These are phyloP conservation scores for Dromius quadrimaculatus DNA, from an alignment of 2,888 invertebrate species.

Conservation along the genomic window DNA sequence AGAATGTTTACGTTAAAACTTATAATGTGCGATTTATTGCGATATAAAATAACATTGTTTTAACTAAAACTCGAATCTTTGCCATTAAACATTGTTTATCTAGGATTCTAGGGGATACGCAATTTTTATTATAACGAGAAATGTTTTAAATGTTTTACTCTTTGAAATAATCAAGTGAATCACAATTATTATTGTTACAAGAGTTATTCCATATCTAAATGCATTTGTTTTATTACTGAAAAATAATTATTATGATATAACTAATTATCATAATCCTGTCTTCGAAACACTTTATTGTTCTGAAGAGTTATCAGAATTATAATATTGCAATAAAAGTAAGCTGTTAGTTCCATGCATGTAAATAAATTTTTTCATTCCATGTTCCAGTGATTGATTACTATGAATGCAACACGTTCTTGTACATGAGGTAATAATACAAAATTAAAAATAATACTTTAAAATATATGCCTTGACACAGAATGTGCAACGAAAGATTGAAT, in stretches of 20 bases:
- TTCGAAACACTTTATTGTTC: background rate
- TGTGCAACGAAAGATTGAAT: background rate
- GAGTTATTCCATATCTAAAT: background rate
- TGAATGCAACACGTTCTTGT: background rate
- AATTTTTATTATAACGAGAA: no score
- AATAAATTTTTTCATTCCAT: background rate
- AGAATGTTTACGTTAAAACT: no score
- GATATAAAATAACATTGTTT: no score
- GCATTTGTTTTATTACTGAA: background rate
- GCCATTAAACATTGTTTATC: no score
- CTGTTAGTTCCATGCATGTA: background rate
- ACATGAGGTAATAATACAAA: slow-evolving; percentile 18
- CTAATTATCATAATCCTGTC: no score
- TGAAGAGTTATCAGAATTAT: background rate
- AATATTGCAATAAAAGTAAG: background rate
- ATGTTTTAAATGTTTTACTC: no score
- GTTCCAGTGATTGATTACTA: background rate
- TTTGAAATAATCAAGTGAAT: no score
- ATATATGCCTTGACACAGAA: slow-evolving; percentile 15
- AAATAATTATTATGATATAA: slow-evolving; percentile 3
- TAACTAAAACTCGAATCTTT: no score
- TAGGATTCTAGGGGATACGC: no score
- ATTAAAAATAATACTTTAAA: background rate
- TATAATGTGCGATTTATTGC: no score
- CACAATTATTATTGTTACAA: background rate